Percentiles rank a stretch among this genome's conserved stretches.
Evolutionary conservation across 2,113 vertebrate genomes (phyloP).

Genomic region (Brienomyrus brachyistius): DNA sequence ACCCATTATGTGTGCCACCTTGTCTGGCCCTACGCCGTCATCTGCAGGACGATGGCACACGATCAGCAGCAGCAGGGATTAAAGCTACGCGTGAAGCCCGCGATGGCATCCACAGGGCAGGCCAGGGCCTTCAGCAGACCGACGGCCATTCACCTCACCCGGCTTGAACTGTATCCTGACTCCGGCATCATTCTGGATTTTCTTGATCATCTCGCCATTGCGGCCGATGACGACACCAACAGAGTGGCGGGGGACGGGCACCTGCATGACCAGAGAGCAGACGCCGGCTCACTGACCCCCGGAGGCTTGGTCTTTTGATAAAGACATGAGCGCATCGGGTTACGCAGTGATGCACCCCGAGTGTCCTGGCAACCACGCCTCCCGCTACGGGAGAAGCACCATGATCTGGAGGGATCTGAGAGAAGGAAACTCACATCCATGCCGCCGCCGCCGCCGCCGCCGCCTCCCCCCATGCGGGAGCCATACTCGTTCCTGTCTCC

Average conservation of each 20-base stretch:
- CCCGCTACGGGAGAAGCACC: background rate
- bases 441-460: slow-evolving; percentile 31
- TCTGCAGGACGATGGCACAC: slow-evolving; percentile 49
- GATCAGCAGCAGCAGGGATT: background rate
- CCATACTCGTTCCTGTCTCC: slow-evolving; percentile 77
- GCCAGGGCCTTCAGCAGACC: background rate
- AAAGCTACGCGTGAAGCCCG: background rate
- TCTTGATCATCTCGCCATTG: slow-evolving; percentile 90
- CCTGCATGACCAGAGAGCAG: slow-evolving; percentile 50
- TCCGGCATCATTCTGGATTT: slow-evolving; percentile 84
- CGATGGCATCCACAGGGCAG: background rate
- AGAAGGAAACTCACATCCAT: slow-evolving; percentile 50
- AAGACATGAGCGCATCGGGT: background rate
- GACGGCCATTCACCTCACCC: slow-evolving; percentile 51
- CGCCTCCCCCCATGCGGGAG: slow-evolving; percentile 59
- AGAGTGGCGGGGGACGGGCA: slow-evolving; percentile 82
- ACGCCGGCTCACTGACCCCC: background rate
- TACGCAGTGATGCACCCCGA: background rate
- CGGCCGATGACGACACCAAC: slow-evolving; percentile 85
- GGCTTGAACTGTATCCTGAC: slow-evolving; percentile 92
- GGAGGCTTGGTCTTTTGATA: background rate
- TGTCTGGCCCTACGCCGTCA: slow-evolving; percentile 80
- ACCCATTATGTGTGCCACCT: slow-evolving; percentile 85
- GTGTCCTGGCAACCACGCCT: background rate
- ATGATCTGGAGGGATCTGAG: background rate